Evolutionary conservation across 2,888 invertebrate species (phyloP).

Genomic region (Stenchaetothrips biformis): DNA sequence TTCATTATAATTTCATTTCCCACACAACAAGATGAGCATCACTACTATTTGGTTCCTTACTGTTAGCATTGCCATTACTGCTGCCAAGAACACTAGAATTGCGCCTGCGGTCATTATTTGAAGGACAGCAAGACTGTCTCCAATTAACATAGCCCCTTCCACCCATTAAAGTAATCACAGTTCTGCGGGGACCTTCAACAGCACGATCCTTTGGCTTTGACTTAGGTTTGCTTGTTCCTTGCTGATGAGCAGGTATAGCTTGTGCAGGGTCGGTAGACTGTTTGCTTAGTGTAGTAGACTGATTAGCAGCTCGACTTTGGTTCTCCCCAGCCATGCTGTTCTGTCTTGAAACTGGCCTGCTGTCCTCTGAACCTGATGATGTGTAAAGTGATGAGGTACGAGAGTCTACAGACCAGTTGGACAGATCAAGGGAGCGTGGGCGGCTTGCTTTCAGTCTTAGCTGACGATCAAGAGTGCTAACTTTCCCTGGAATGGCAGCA

Average conservation of each 20-base stretch:
- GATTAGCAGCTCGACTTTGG: conserved; percentile 42
- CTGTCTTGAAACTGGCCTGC: conserved; percentile 58
- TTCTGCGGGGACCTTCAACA: conserved; percentile 47
- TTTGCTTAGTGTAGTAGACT: conserved; percentile 44
- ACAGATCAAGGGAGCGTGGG: conserved; percentile 74
- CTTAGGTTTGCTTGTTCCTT: conserved; percentile 40
- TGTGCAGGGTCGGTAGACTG: conserved; percentile 38
- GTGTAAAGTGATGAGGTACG: conserved; percentile 75
- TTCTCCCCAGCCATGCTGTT: conserved; percentile 63
- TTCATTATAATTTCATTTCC: conserved; percentile 74
- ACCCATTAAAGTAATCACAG: conserved; percentile 80
- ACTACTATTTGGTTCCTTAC: conserved; percentile 68
- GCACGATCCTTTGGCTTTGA: conserved; percentile 41
- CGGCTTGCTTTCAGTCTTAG: conserved; percentile 76
- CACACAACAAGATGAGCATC: conserved; percentile 87
- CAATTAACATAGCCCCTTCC: conserved; percentile 85
- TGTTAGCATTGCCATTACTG: conserved; percentile 42
- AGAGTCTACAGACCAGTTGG: conserved; percentile 85
- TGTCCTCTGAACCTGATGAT: conserved; percentile 57
- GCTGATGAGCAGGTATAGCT: conserved; percentile 31
- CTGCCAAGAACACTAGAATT: background rate
- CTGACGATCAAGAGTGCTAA: conserved; percentile 74
- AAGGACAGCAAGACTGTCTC: conserved; percentile 65
- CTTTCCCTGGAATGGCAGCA: conserved; percentile 72
- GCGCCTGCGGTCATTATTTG: conserved; percentile 41